Evolutionary conservation across 1,140 invertebrate genomes (phyloP).

Genomic region (Micrasema minimum): DNA sequence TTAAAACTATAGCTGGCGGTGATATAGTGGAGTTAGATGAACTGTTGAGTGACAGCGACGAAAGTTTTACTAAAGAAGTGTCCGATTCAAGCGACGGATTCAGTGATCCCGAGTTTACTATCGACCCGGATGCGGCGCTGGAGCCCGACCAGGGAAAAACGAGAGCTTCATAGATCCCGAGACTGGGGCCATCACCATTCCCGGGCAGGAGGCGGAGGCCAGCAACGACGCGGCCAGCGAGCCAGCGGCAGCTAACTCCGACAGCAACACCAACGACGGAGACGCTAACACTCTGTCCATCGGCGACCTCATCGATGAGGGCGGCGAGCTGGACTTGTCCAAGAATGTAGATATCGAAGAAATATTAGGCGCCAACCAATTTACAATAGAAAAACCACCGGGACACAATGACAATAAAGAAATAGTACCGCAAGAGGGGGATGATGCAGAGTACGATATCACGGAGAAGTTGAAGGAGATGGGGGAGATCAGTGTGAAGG

Average conservation of each 20-base stretch:
- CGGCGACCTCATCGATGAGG: constrained; percentile 64
- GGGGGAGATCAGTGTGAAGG: constrained; percentile 67
- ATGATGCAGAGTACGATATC: constrained; percentile 58
- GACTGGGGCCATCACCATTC: constrained; percentile 63
- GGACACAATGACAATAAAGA: constrained; percentile 48
- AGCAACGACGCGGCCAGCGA: background rate
- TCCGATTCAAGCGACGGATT: constrained; percentile 61
- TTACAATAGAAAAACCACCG: constrained; percentile 58
- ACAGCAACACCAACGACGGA: constrained; percentile 16
- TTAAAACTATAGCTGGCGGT: constrained; percentile 64
- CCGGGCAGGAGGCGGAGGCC: constrained; percentile 51
- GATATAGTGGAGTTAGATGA: constrained; percentile 65
- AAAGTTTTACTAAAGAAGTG: constrained; percentile 39
- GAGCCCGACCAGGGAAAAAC: constrained; percentile 64
- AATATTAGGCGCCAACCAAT: constrained; percentile 60
- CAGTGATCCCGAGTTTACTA: constrained; percentile 64
- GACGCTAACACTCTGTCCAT: constrained; percentile 61
- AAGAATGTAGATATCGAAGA: constrained; percentile 66
- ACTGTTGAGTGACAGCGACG: constrained; percentile 62
- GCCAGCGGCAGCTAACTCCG: background rate
- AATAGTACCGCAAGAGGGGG: constrained; percentile 52
- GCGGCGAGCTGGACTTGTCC: constrained; percentile 60
- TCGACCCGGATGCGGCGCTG: constrained; percentile 63
- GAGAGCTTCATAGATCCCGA: constrained; percentile 67
- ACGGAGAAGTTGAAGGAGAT: constrained; percentile 70